Percentiles rank a stretch among this genome's conserved stretches.
Evolutionary conservation across 2,797 vertebrate species (phyloP).

Genomic region (Lagothrix lagotricha): DNA sequence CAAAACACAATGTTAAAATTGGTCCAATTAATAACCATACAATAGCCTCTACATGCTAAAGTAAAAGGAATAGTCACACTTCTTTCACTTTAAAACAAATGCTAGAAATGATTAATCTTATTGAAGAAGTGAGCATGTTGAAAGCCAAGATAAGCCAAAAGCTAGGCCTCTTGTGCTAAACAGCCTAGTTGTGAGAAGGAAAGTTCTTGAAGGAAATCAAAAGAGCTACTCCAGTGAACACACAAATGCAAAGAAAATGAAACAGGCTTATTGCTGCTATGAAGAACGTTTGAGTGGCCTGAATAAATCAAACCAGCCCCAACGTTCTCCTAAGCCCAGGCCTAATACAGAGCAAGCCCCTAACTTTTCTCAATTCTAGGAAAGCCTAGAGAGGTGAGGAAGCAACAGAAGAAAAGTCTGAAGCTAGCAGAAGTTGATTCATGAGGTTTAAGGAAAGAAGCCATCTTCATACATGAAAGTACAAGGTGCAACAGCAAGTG

Average conservation of each 20-base stretch:
- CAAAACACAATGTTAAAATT: background rate
- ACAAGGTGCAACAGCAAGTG: background rate
- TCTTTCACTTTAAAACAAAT: background rate
- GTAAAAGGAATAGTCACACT: background rate
- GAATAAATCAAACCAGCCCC: background rate
- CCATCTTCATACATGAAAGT: background rate
- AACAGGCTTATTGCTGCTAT: background rate
- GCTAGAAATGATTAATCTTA: background rate
- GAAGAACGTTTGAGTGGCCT: background rate
- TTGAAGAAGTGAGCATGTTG: background rate
- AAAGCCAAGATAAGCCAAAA: background rate
- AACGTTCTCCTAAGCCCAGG: background rate
- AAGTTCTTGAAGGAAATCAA: background rate
- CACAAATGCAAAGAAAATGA: background rate
- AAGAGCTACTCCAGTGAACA: background rate
- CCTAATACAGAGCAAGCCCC: background rate
- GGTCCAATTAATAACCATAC: background rate
- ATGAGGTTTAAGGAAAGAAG: background rate
- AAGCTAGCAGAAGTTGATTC: background rate
- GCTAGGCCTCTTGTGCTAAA: background rate
- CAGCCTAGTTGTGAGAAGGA: background rate
- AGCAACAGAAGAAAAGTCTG: background rate
- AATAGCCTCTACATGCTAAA: background rate
- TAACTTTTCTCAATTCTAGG: background rate
- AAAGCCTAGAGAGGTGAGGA: background rate